Base-by-base conservation (phyloP, 2,888 invertebrate species). In the Cephus rjabovi region DNA sequence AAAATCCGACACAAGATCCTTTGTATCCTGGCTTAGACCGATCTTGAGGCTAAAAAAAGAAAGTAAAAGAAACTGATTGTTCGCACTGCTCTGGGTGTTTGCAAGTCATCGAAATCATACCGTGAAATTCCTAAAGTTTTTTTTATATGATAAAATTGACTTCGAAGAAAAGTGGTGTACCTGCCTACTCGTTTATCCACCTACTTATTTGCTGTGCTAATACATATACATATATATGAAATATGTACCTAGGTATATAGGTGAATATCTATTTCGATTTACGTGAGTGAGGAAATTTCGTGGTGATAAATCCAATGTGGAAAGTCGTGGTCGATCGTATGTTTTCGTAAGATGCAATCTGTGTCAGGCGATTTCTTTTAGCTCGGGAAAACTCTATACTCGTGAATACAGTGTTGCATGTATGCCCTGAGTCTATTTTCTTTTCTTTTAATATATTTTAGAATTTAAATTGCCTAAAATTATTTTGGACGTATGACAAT, bases 401-500 rank as follows among this genome's bases (percentile, higher is more conserved):
- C 56, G 6, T 56, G 23, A 23, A 56, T 56, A 56, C 23, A 23
- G 56, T 23, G 23, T 56, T 56, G 56, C 56, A 9, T 56, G 9
- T 56, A 15, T 56, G 56, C 0, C 23, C 6, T 23, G 23, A 56
- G 56, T 56, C 9, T 56, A 56, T 56, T 23, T 56, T 23, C 56
- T 56, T 23, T 23, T 56, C 1, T 9, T 56, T 23, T 56, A 23
- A 23, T 23, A 56, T 23, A 56, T 56, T 56, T 56, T 23, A 56
- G 23, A 56, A 56, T 23, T 23, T 9, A 56, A 23, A 56, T 56
- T 56, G 56, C 2, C 23, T 23, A 9, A 56, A 9, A 56, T 56
- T 23, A 56, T 56, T 56, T 23, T 1, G 23, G 23, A 56, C 6
- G 6, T 9, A 34, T 33, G 35, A 79, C 78, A 83, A 82, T 79